These are phyloP conservation scores for Tenodera sinensis DNA, from an alignment of 2,888 invertebrate genomes.

Conservation along the genomic window DNA sequence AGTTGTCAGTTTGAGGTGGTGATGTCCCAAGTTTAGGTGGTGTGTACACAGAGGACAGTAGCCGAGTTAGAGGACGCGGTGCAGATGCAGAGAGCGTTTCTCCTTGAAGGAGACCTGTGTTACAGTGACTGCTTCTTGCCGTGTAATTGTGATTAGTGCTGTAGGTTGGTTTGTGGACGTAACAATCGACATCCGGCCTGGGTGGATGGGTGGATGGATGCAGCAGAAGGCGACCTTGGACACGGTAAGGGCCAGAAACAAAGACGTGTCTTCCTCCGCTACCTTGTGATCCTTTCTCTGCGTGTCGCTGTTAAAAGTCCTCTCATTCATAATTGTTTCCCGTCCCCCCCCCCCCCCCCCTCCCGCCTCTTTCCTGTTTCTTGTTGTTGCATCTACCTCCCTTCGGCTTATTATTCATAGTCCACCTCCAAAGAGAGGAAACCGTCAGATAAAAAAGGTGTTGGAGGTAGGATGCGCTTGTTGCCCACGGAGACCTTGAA, in stretches of 20 bases:
- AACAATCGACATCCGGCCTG: not conserved
- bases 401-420: not conserved
- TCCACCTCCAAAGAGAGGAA: not conserved
- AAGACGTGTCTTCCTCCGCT: not conserved
- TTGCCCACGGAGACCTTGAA: not conserved
- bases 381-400: not conserved
- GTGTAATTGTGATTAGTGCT: not conserved
- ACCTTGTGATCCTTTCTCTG: not conserved
- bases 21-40: too few relatives aligned
- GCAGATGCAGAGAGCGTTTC: not conserved
- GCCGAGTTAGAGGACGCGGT: too few relatives aligned
- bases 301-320: not conserved
- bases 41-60: too few relatives aligned
- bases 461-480: not conserved
- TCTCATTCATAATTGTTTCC: not conserved
- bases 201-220: too few relatives aligned
- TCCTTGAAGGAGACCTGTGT: not conserved
- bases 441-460: not conserved
- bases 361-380: too few relatives aligned
- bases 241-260: not conserved
- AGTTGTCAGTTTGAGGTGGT: too few relatives aligned
- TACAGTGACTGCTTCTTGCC: not conserved
- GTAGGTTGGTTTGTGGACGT: not conserved
- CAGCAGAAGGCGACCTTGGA: not conserved
- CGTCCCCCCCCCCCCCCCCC: too few relatives aligned